phyloP scores from a whole-genome alignment of 2,888 invertebrate species.

The Isoperla grammatica region DNA sequence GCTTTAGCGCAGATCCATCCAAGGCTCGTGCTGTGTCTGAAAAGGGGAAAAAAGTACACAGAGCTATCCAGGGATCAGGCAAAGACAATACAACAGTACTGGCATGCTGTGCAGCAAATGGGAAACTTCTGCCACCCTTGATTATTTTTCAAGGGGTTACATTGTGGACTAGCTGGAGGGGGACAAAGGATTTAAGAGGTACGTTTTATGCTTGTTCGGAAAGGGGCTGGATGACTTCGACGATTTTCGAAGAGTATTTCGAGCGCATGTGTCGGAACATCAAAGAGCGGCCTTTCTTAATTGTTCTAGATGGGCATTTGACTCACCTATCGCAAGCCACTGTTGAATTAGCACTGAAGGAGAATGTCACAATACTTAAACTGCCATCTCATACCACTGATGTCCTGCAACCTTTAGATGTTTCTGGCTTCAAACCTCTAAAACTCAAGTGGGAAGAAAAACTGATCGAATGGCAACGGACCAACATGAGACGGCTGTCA shows the following conservation, averaged over 20 bases:
- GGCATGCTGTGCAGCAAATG: slow-evolving; percentile 30
- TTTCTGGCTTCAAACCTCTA: slow-evolving; percentile 17
- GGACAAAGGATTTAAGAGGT: slow-evolving; percentile 1
- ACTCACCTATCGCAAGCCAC: slow-evolving; percentile 20
- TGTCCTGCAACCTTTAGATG: slow-evolving; percentile 24
- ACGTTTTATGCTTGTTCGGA: slow-evolving; percentile 3
- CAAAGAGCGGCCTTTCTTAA: slow-evolving; percentile 16
- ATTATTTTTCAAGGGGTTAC: slow-evolving; percentile 18
- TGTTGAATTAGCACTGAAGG: slow-evolving; percentile 19
- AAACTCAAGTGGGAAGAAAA: too few species aligned
- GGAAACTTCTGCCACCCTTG: slow-evolving; percentile 29
- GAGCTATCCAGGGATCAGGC: slow-evolving; percentile 30
- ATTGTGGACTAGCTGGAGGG: slow-evolving; percentile 12
- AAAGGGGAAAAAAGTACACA: slow-evolving; percentile 30
- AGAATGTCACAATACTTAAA: slow-evolving; percentile 22
- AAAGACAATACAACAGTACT: slow-evolving; percentile 32
- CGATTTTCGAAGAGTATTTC: slow-evolving; percentile 2
- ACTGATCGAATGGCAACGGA: too few species aligned
- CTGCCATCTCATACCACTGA: slow-evolving; percentile 27
- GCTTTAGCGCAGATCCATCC: slow-evolving; percentile 30
- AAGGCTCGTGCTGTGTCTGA: slow-evolving; percentile 28
- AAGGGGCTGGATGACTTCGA: not conserved
- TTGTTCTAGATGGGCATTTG: slow-evolving; percentile 25
- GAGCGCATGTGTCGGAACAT: not conserved
- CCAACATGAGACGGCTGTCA: too few species aligned